Base-by-base conservation (phyloP, 37 sponge, comb jelly and placozoan species). In the Ianthella basta region DNA sequence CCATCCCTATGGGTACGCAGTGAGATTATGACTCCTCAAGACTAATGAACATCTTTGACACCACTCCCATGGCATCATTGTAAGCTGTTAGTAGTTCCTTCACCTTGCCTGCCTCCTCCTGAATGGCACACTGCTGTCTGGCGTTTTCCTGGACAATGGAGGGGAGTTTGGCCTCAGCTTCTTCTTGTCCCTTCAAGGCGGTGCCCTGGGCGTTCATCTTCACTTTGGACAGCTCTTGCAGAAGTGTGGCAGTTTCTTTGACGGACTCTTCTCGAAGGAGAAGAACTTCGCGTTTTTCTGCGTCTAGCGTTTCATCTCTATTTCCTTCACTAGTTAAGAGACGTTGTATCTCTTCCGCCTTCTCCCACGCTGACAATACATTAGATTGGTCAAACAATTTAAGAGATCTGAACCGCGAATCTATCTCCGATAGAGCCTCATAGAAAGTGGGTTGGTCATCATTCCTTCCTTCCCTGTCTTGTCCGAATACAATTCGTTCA, bases 31-130 rank as follows among this genome's bases (percentile, higher is more conserved):
- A n/a, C 29, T 33, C 72, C 5, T 19, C 29, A 3, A 75, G 25
- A 41, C 24, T 36, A 40, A 75, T 3, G 39, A 75, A 75, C 38
- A 25, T 39, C 24, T 75, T 36, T 41, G 78, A 75, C 4, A 75
- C 37, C 0, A 36, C 44, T 14, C 33, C 78, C n/a, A 41, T 75
- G 1, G 54, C 78, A 40, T 75, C 25, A 53, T 75, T 75, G 53
- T 75, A 75, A 3, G 44, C 78, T 3, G 78, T 75, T 1, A 75
- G 78, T 12, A 75, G 32, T 19, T 75, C 78, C 25, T 75, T 75
- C 18, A 36, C 54, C n/a, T 24, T 50, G 24, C 40, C 40, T 23
- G 44, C 54, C n/a, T 39, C 54, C 25, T 75, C 78, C 2, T 41
- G 38, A 15, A 75, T 1, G 3, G 32, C 44, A 23, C 44, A 40